A percentile compares a stretch with the other conserved stretches of the same genome.
Evolutionary conservation across 2,888 invertebrate genomes (phyloP).

Genomic region (Pyrrhosoma nymphula): DNA sequence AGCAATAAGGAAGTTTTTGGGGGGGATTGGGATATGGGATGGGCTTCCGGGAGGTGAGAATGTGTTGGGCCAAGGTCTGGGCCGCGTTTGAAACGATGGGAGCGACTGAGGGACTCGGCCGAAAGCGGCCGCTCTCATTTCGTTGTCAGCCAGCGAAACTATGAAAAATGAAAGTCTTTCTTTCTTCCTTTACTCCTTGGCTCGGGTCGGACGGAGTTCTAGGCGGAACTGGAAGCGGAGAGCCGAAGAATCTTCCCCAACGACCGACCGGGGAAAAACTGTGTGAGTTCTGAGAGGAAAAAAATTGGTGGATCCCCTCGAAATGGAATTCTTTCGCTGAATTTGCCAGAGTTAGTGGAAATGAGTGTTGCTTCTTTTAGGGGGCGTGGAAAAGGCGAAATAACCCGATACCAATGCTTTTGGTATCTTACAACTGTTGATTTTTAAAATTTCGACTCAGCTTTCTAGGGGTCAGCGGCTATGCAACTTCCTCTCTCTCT

Average conservation of each 20-base stretch:
- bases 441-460: too few relatives aligned
- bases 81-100: too few relatives aligned
- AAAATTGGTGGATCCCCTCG: neutral
- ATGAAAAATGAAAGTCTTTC: neutral
- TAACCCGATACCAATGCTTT: too few relatives aligned
- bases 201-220: neutral
- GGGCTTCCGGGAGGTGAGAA: neutral
- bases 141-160: neutral
- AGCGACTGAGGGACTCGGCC: neutral
- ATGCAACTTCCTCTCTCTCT: too few relatives aligned
- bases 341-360: neutral
- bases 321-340: neutral
- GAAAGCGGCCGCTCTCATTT: neutral
- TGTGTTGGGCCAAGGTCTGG: neutral
- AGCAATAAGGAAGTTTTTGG: neutral
- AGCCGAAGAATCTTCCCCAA: too few relatives aligned
- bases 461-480: too few relatives aligned
- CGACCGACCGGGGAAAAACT: too few relatives aligned
- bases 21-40: neutral
- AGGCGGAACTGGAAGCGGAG: neutral
- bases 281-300: neutral
- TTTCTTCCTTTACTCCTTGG: neutral
- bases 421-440: too few relatives aligned
- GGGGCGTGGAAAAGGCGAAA: neutral
- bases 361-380: neutral